phyloP scores from a whole-genome alignment of 2,888 invertebrate species.

The Cylindroiulus punctatus region DNA sequence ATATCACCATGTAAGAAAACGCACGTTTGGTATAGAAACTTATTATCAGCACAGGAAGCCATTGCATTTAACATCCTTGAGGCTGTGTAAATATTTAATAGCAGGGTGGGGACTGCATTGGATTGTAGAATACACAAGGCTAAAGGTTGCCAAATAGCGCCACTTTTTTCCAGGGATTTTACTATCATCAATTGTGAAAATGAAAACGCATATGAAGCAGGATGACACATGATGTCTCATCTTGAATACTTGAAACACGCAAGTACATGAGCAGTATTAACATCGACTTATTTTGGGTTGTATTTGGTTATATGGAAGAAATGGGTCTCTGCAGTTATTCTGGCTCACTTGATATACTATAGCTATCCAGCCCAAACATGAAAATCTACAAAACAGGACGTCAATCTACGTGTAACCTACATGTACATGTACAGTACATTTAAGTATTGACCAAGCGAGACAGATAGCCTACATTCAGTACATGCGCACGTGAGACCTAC shows the following conservation, averaged over 20 bases:
- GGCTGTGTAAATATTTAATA: slow-evolving; percentile 27
- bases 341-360: no score
- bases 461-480: no score
- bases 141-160: slow-evolving; percentile 29
- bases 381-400: background rate
- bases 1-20: background rate
- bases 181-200: background rate
- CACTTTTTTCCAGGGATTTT: background rate
- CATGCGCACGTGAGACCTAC: no score
- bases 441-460: no score
- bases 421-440: background rate
- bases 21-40: background rate
- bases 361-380: no score
- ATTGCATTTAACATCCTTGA: slow-evolving; percentile 1
- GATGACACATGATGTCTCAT: background rate
- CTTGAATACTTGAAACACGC: background rate
- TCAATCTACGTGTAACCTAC: no score
- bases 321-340: no score
- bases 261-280: background rate
- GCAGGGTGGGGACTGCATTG: slow-evolving; percentile 5
- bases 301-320: no score
- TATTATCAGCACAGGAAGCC: background rate
- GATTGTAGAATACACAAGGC: background rate
- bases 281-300: background rate
- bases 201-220: background rate